These are phyloP conservation scores for Cyprinus carpio DNA, from an alignment of 2,113 vertebrate species.

Conservation along the genomic window DNA sequence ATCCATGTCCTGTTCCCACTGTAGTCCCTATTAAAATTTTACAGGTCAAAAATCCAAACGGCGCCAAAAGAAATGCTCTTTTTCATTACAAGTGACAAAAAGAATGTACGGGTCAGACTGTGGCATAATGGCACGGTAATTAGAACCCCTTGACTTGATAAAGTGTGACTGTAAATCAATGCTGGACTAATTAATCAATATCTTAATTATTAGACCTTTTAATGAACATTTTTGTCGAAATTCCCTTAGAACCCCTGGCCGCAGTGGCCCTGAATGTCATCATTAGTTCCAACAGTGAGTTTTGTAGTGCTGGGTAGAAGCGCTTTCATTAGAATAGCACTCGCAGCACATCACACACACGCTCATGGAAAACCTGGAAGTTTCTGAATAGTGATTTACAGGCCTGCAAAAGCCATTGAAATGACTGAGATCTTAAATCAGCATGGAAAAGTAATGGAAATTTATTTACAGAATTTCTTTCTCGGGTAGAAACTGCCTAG, in stretches of 20 bases:
- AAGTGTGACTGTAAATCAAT: slow-evolving; percentile 98
- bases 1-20: slow-evolving; percentile 86
- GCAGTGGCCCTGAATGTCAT: slow-evolving; percentile 77
- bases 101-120: slow-evolving; percentile 87
- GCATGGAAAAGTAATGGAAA: background rate
- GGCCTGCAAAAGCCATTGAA: background rate
- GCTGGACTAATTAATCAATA: slow-evolving; percentile 99
- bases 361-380: background rate
- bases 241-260: slow-evolving; percentile 85
- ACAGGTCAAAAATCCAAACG: slow-evolving; percentile 99
- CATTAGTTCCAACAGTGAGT: slow-evolving; percentile 78
- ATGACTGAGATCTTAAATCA: background rate
- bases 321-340: slow-evolving; percentile 55
- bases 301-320: slow-evolving; percentile 59
- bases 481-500: background rate
- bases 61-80: slow-evolving; percentile 93
- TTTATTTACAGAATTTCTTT: background rate
- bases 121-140: slow-evolving; percentile 91
- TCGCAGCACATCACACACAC: background rate
- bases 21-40: slow-evolving; percentile 97
- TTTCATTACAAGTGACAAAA: slow-evolving; percentile 94
- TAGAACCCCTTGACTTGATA: slow-evolving; percentile 94
- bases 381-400: background rate
- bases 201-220: slow-evolving; percentile 99
- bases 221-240: slow-evolving; percentile 92